Evolutionary conservation across 2,113 vertebrate species (phyloP).

Genomic region (Bettongia penicillata): DNA sequence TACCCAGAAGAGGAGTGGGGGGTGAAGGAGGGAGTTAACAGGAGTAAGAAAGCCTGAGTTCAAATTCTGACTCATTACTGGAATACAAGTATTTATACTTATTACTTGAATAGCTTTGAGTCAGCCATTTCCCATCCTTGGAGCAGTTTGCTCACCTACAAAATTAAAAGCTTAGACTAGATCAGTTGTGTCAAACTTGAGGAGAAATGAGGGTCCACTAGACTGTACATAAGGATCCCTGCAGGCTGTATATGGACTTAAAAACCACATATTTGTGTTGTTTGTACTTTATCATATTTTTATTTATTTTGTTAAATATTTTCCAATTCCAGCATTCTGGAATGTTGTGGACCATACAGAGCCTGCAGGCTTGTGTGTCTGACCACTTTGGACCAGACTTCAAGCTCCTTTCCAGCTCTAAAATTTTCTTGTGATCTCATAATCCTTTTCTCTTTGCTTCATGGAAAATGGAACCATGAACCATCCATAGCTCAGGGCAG

Average conservation of each 20-base stretch:
- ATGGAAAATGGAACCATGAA: conserved; percentile 10
- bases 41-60: background rate
- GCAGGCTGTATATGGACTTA: background rate
- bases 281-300: background rate
- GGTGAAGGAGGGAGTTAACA: background rate
- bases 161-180: background rate
- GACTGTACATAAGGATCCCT: background rate
- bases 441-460: background rate
- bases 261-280: background rate
- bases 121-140: background rate
- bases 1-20: background rate
- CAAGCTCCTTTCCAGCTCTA: background rate
- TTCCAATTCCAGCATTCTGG: background rate
- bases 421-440: background rate
- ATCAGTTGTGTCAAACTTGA: background rate
- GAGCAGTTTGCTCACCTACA: background rate
- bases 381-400: background rate
- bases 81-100: background rate
- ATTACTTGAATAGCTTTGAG: background rate
- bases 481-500: background rate
- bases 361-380: background rate
- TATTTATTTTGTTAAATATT: background rate
- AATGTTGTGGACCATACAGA: background rate
- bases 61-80: background rate
- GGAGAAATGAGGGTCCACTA: background rate